phyloP scores from a whole-genome alignment of 1,140 invertebrate species.

The Pseudobourletiella spinata region DNA sequence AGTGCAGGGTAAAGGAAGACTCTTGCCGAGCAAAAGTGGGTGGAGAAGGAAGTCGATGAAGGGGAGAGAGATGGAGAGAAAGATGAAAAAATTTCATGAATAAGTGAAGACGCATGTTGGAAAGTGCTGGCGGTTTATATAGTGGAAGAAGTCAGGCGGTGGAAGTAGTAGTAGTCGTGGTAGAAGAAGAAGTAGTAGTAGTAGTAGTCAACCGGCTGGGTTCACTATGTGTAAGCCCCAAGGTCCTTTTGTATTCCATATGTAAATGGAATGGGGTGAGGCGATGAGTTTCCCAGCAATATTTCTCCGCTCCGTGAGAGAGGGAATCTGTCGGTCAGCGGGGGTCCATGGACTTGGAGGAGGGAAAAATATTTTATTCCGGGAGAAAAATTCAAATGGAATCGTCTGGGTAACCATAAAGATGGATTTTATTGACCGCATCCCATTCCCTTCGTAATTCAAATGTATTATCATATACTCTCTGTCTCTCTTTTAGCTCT shows the following conservation, averaged over 20 bases:
- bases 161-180: too few species aligned
- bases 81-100: slow-evolving; percentile 13
- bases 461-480: slow-evolving; percentile 28
- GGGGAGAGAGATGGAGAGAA: background rate
- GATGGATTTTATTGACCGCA: slow-evolving; percentile 35
- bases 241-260: slow-evolving; percentile 27
- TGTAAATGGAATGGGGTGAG: slow-evolving; percentile 27
- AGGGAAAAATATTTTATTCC: slow-evolving; percentile 31
- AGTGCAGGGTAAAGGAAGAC: too few species aligned
- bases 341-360: too few species aligned
- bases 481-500: background rate
- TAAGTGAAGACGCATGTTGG: slow-evolving; percentile 27
- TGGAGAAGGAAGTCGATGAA: background rate
- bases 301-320: slow-evolving; percentile 12
- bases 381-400: slow-evolving; percentile 34
- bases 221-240: too few species aligned
- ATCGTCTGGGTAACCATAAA: slow-evolving; percentile 31
- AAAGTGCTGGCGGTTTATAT: too few species aligned
- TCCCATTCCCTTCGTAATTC: slow-evolving; percentile 32
- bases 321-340: slow-evolving; percentile 7
- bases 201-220: too few species aligned
- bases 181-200: too few species aligned
- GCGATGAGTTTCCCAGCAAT: slow-evolving; percentile 14
- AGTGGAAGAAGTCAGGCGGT: too few species aligned
- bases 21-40: too few species aligned